These are phyloP conservation scores for Amphiprion percula DNA, from an alignment of 2,113 vertebrate species.

Conservation along the genomic window DNA sequence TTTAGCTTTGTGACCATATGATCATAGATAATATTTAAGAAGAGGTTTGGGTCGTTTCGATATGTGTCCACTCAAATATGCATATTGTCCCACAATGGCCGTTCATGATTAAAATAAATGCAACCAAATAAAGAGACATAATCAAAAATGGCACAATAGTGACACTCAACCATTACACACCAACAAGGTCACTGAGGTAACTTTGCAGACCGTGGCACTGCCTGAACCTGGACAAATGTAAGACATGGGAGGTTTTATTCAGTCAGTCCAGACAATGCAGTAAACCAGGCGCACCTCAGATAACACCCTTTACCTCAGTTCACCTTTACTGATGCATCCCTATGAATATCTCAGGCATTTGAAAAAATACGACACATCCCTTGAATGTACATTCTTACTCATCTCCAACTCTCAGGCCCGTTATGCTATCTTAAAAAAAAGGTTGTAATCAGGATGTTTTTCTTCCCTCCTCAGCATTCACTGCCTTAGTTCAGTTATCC, in stretches of 20 bases:
- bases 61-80: neutral
- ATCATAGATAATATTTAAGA: neutral
- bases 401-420: neutral
- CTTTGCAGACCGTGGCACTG: neutral
- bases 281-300: neutral
- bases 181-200: neutral
- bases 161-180: neutral
- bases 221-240: neutral
- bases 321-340: neutral
- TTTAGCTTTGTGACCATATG: neutral
- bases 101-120: neutral
- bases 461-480: neutral
- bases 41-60: neutral
- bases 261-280: neutral
- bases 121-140: neutral
- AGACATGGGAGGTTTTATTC: neutral
- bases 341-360: neutral
- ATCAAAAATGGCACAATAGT: neutral
- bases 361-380: neutral
- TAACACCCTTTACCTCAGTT: neutral
- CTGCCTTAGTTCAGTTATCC: neutral
- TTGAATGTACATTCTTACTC: neutral
- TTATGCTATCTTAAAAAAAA: neutral
- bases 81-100: neutral
- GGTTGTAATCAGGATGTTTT: neutral